phyloP scores from a whole-genome alignment of 2,113 vertebrate genomes.

The Dipodomys spectabilis region DNA sequence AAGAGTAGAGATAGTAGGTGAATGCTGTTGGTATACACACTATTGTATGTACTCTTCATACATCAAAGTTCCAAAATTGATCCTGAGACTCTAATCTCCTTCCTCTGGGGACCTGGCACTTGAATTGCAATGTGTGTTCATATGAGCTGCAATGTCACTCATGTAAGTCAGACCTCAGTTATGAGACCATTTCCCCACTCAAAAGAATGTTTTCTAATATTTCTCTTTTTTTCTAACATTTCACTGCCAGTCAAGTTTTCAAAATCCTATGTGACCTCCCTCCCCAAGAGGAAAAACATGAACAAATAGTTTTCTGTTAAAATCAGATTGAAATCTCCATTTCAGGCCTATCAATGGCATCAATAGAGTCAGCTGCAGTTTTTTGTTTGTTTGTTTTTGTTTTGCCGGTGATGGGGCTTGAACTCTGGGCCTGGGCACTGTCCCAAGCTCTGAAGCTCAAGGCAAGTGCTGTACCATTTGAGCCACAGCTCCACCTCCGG shows the following conservation, averaged over 20 bases:
- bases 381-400: too few relatives aligned
- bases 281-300: slow-evolving; percentile 24
- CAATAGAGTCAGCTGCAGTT: neutral
- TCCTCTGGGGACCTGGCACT: neutral
- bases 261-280: neutral
- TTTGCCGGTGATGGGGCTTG: too few relatives aligned
- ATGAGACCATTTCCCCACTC: neutral
- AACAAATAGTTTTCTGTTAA: neutral
- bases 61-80: neutral
- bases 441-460: too few relatives aligned
- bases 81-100: neutral
- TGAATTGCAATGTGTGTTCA: slow-evolving; percentile 5
- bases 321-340: slow-evolving; percentile 31
- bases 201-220: neutral
- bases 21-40: slow-evolving; percentile 1
- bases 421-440: too few relatives aligned
- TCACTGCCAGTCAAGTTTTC: slow-evolving; percentile 14
- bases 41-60: neutral
- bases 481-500: too few relatives aligned
- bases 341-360: neutral
- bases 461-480: too few relatives aligned
- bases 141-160: neutral
- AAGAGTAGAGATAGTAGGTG: neutral
- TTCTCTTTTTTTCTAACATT: slow-evolving; percentile 4
- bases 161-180: neutral